A percentile compares a stretch with the other conserved stretches of the same genome.
Evolutionary conservation across 2,888 invertebrate species (phyloP).

Genomic region (Dusona sp.): DNA sequence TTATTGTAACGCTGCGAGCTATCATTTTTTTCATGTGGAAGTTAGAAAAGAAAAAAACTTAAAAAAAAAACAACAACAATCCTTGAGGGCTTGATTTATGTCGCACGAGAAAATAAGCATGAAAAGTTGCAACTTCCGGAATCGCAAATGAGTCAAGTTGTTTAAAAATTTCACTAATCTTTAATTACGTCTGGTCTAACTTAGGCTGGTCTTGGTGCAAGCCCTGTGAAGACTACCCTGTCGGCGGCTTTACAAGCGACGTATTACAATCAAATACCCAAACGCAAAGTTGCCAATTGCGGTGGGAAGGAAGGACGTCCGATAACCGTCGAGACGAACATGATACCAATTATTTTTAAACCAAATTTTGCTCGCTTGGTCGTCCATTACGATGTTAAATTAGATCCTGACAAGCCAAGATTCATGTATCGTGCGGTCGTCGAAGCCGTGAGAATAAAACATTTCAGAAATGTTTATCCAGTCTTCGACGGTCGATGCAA

Average conservation of each 20-base stretch:
- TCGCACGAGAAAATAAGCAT: too few species aligned
- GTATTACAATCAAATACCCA: conserved; percentile 72
- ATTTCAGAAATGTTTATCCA: conserved; percentile 85
- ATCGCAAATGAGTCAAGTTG: too few species aligned
- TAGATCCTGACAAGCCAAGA: conserved; percentile 90
- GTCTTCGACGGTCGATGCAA: conserved; percentile 92
- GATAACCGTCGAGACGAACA: conserved; percentile 88
- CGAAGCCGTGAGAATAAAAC: conserved; percentile 76
- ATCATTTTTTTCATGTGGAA: not conserved
- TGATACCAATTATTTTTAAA: conserved; percentile 86
- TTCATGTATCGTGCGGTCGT: conserved; percentile 87
- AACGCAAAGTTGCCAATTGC: conserved; percentile 64
- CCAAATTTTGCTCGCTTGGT: conserved; percentile 84
- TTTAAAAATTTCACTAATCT: not conserved
- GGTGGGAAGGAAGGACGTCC: conserved; percentile 84
- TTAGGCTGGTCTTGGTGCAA: not conserved
- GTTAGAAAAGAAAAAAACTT: not conserved
- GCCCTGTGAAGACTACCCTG: conserved; percentile 49
- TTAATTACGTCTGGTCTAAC: not conserved
- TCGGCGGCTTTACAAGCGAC: conserved; percentile 42
- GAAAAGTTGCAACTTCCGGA: too few species aligned
- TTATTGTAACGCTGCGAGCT: not conserved
- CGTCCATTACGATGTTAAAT: conserved; percentile 93
- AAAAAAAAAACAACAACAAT: not conserved
- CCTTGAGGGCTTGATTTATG: too few species aligned